Base-by-base conservation (phyloP, 2,888 invertebrate species). In the Microctonus hyperodae region DNA sequence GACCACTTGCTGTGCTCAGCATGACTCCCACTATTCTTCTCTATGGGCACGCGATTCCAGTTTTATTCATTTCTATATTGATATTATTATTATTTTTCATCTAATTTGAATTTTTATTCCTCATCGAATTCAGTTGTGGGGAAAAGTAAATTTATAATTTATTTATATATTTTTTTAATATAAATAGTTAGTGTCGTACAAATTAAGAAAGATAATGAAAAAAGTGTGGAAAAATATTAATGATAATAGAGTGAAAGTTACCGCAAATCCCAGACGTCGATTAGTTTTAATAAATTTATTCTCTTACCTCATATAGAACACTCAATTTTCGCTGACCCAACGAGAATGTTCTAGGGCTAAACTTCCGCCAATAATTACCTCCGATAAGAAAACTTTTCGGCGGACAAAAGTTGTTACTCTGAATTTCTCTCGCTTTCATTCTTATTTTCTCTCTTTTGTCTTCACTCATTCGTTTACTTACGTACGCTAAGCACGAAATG, bases 1-100 rank as follows among this genome's bases (percentile, higher is more conserved):
- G 65, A 35, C 74, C 78, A 80, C 79, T 81, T 76, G 80, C 83
- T 79, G 81, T 67, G 79, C 78, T 71, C 83, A 81, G 81, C 80
- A 76, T 80, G 80, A 77, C 80, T 72, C 80, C 80, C 74, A 75
- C 76, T 44, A n/a, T 16, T 44, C 7, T 16, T 44, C 16, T 16
- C 70, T 56, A 13, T 57, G 61, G 66, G 64, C 73, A 63, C 67
- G 56, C 62, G 62, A 62, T 65, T 66, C 63, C 35, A 56, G 23
- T 53, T 65, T 63, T 59, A 65, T 58, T 50, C 57, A 25, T 40
- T 23, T 35, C 37, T 58, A 23, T 58, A 61, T 61, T 66, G 66
- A 63, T 53, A 57, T 65, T 60, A 50, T 48, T 65, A 40, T 57
- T 23, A 51, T 25, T 16, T 40, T 23, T 59, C 31, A 28, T 63